Evolutionary conservation across 2,888 invertebrate genomes (phyloP), one percentile per base, ranked within the genome.

Genomic region (Lymantria monacha): DNA sequence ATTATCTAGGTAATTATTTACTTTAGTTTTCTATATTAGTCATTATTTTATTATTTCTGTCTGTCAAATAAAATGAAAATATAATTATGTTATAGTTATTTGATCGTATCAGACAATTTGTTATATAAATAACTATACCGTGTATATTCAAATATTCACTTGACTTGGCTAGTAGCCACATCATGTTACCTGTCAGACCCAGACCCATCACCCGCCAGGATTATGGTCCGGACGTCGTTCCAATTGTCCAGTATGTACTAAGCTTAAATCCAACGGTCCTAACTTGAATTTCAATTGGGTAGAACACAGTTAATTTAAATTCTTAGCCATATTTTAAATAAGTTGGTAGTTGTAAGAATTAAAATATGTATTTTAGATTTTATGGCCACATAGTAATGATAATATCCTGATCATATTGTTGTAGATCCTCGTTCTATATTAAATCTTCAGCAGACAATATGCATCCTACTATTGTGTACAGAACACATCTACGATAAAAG

Each of bases 101-200:
- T n/a, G n/a, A n/a, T n/a, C n/a, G 22, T 22, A 22, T 22, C 5
- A 22, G 22, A 5, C 22, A 22, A 2, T 22, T 22, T 22, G 2
- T 22, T 38, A 38, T 38, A 9, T 38, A 38, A 38, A 38, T 12
- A 38, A 38, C 12, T 38, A 43, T 9, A 33, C 30, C 45, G 40
- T 49, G 38, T 51, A 53, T 44, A 61, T 54, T 53, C 30, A 57
- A 61, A 68, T 51, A 48, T 49, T 46, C 42, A 13, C 37, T 31
- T 40, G 43, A 44, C 44, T 14, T 47, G 44, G 50, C 44, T 42
- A 45, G 49, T 42, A 12, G 46, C 43, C 41, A 30, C 41, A 43
- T 42, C 60, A 51, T 60, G 67, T 66, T 45, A 46, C 15, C 58
- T 58, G 70, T 66, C 70, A 58, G 38, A 45, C 51, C 15, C 15